These are phyloP conservation scores for Caenorhabditis imperialis DNA, from an alignment of 2,888 invertebrate genomes.

Conservation along the genomic window DNA sequence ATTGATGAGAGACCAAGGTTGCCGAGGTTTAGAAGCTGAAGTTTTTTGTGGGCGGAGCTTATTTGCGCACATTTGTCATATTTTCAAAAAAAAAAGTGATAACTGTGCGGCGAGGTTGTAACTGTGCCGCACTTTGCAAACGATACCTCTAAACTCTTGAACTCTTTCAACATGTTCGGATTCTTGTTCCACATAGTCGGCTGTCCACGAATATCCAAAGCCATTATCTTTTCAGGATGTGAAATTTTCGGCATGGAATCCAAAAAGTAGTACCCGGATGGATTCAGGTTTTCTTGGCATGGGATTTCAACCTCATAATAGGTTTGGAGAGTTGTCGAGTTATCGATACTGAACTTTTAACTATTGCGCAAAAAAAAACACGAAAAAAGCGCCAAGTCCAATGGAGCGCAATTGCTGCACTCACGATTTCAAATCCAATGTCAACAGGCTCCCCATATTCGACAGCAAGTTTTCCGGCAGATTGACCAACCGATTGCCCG, in stretches of 20 bases:
- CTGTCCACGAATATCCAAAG: conserved; percentile 43
- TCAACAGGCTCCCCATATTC: conserved; percentile 19
- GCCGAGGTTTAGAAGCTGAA: conserved; percentile 35
- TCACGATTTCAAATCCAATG: conserved; percentile 37
- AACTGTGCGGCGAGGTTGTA: too few species aligned
- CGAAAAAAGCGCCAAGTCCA: too few species aligned
- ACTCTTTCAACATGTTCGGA: background rate
- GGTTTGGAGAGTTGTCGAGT: conserved; percentile 6
- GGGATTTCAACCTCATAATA: conserved; percentile 13
- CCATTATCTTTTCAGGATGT: conserved; percentile 16
- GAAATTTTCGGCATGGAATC: conserved; percentile 20
- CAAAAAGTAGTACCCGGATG: background rate
- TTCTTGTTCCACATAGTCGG: conserved; percentile 19
- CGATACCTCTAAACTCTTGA: conserved; percentile 33
- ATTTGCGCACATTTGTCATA: too few species aligned
- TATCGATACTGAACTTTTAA: conserved; percentile 2
- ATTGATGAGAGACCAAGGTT: conserved; percentile 25
- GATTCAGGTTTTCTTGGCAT: conserved; percentile 8
- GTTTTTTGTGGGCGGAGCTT: too few species aligned
- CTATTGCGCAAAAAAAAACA: background rate
- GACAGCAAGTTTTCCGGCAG: conserved; percentile 23
- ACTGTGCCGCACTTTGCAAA: too few species aligned
- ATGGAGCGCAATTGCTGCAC: too few species aligned
- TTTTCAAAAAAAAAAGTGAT: background rate
- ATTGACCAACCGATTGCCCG: conserved; percentile 39